phyloP scores from a whole-genome alignment of 2,797 vertebrate genomes.

The Sebastolobus alascanus region DNA sequence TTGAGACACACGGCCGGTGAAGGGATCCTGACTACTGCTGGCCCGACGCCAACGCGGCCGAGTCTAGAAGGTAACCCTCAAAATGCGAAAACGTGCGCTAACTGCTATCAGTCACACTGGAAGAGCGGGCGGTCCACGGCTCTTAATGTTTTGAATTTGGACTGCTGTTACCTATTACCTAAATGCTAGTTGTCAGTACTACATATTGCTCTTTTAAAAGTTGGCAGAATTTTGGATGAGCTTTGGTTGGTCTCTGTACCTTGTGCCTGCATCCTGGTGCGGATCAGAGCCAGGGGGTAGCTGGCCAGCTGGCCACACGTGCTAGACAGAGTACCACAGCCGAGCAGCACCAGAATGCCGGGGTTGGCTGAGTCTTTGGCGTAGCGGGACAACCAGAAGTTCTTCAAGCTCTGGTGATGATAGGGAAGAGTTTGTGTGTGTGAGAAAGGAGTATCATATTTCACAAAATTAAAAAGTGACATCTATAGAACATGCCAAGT shows the following conservation, averaged over 20 bases:
- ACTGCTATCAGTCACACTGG: too few species aligned
- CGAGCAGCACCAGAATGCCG: constrained; percentile 90
- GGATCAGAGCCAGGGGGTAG: constrained; percentile 92
- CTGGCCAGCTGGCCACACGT: constrained; percentile 94
- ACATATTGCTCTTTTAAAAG: too few species aligned
- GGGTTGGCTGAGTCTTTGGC: constrained; percentile 93
- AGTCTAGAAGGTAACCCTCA: too few species aligned
- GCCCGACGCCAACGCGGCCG: too few species aligned
- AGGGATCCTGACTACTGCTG: neutral
- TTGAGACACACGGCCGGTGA: neutral
- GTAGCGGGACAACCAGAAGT: constrained; percentile 90
- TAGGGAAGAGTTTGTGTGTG: neutral
- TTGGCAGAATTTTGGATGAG: neutral
- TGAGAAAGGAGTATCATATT: neutral
- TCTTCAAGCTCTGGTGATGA: constrained; percentile 89
- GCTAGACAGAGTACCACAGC: constrained; percentile 93
- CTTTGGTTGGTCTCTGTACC: constrained; percentile 76
- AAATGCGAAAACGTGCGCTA: too few species aligned
- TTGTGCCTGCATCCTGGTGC: constrained; percentile 97
- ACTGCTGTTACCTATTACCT: too few species aligned
- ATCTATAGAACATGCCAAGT: neutral
- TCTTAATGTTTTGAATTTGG: too few species aligned
- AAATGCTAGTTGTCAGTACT: too few species aligned
- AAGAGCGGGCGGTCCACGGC: too few species aligned
- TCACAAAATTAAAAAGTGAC: neutral